Conservation (phyloP, 2,797 vertebrate genomes). For the Manis javanica region DNA sequence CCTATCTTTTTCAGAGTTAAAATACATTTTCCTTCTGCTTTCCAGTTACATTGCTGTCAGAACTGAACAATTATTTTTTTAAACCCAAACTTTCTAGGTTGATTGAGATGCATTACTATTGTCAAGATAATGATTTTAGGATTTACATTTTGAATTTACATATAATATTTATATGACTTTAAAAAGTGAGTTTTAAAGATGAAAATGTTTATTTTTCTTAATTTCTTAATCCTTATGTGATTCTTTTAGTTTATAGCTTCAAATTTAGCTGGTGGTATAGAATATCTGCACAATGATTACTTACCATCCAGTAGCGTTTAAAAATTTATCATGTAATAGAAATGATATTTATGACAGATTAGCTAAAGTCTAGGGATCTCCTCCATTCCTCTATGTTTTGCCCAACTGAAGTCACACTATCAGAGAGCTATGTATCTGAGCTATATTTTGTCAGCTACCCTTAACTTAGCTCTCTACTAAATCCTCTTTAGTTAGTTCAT, state of each 20-base stretch:
- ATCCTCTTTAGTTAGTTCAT: not conserved
- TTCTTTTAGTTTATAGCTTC: not conserved
- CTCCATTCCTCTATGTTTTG: not conserved
- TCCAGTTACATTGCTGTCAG: not conserved
- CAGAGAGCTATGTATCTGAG: not conserved
- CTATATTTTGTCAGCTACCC: not conserved
- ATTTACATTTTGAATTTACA: not conserved
- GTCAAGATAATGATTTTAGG: not conserved
- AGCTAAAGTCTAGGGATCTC: not conserved
- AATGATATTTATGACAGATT: not conserved
- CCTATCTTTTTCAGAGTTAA: not conserved
- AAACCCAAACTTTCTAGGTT: not conserved
- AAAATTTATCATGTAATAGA: not conserved
- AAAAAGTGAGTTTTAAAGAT: not conserved
- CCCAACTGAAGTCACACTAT: not conserved
- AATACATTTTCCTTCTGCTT: not conserved
- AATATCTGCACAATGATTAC: not conserved
- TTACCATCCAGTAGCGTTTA: not conserved
- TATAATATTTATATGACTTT: not conserved
- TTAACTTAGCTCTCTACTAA: not conserved
- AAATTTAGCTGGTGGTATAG: not conserved
- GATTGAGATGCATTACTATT: not conserved
- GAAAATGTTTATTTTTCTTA: not conserved
- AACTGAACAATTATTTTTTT: not conserved
- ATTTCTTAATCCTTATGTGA: not conserved